Evolutionary conservation across 2,888 invertebrate genomes (phyloP), one percentile per base, ranked within the genome.

Genomic region (Gasteruption jaculator): DNA sequence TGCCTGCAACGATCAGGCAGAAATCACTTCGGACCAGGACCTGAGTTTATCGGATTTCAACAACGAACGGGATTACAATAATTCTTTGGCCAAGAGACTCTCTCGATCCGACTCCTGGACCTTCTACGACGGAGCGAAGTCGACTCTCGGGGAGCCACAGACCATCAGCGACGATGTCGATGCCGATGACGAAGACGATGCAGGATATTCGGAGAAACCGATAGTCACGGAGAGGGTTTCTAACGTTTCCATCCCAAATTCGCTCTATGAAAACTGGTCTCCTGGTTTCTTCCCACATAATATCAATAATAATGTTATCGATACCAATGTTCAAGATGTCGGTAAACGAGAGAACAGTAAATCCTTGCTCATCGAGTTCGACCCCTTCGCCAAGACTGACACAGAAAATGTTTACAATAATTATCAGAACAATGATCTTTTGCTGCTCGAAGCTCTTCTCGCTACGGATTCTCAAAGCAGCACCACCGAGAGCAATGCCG

Each of bases 391-490:
- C 1, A 58, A 42, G 6, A 52, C 40, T 1, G n/a, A 40, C 7
- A 53, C 58, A 7, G 56, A 43, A 41, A 67, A 36, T 53, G 62
- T 34, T 45, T 71, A 47, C 46, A 62, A 43, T 58, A 80, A 46
- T 41, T 63, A 63, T 19, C 64, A 68, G 31, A 81, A 79, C 46
- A 82, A 82, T 64, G 80, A 83, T 58, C 59, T 83, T 27, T 67
- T 80, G 52, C 61, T 85, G 15, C 61, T 86, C 16, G 83, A 86
- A 61, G 79, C 83, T 35, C 74, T 85, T 37, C 68, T 86, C 7
- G 80, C 81, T 45, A 81, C 81, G 25, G 79, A 84, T 14, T 82
- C 85, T 55, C 81, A 82, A 5, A 78, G 77, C 30, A 75, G 81
- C 4, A 71, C 71, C 10, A 71, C 71, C 10, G 66, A 68, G 10